Evolutionary conservation across 2,113 vertebrate genomes (phyloP).

Genomic region (Dipodomys spectabilis): DNA sequence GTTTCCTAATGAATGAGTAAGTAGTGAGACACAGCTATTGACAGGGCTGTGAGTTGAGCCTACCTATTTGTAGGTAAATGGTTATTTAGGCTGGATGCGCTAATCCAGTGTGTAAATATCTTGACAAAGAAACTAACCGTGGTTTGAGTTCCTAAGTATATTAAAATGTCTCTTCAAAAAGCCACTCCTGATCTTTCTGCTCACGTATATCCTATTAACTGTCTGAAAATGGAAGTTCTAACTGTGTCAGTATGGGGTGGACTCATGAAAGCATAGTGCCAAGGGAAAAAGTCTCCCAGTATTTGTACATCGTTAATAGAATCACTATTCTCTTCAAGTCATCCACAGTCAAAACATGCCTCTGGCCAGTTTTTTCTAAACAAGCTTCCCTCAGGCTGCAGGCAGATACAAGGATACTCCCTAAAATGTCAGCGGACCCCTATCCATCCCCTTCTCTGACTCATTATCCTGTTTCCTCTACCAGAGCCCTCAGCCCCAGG

Average conservation of each 20-base stretch:
- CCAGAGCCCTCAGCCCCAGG: neutral
- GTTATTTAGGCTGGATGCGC: neutral
- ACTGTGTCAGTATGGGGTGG: neutral
- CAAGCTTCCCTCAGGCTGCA: slow-evolving; percentile 18
- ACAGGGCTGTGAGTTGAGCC: neutral
- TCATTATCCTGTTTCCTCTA: slow-evolving; percentile 17
- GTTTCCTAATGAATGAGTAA: neutral
- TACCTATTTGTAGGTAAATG: neutral
- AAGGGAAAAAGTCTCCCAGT: neutral
- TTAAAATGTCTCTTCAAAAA: neutral
- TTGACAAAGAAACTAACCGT: neutral
- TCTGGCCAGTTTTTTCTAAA: slow-evolving; percentile 52
- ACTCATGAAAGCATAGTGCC: neutral
- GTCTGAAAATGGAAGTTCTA: neutral
- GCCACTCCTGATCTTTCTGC: neutral
- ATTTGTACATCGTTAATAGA: neutral
- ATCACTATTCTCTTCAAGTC: neutral
- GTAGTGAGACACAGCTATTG: neutral
- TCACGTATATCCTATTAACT: neutral
- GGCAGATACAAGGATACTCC: neutral
- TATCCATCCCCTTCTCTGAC: neutral
- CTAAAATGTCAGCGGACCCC: neutral
- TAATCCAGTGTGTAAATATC: neutral
- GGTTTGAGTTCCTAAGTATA: slow-evolving; percentile 10
- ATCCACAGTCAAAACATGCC: slow-evolving; percentile 38